Percentiles rank a stretch among this genome's conserved stretches.
Evolutionary conservation across 1,140 invertebrate genomes (phyloP).

Genomic region (Metaphire vulgaris): DNA sequence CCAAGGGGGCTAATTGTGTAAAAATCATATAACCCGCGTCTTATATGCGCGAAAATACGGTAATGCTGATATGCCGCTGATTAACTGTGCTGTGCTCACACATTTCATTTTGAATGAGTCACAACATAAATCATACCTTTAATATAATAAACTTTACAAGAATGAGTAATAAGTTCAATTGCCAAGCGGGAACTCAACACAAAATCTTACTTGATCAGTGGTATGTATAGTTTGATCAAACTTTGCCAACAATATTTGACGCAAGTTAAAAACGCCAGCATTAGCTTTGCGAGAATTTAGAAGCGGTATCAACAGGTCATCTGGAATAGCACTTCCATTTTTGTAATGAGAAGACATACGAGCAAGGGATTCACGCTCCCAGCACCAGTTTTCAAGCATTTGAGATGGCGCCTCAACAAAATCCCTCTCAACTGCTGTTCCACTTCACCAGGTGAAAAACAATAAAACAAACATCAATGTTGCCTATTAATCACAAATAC

Average conservation of each 20-base stretch:
- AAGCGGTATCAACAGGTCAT: slow-evolving; percentile 53
- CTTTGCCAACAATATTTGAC: slow-evolving; percentile 54
- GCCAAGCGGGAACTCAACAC: too few species aligned
- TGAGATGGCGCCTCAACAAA: slow-evolving; percentile 59
- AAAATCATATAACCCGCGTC: too few species aligned
- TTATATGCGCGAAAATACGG: too few species aligned
- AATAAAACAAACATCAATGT: neutral
- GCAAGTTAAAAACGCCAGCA: slow-evolving; percentile 54
- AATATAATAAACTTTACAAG: too few species aligned
- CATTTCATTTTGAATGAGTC: too few species aligned
- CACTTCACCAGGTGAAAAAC: slow-evolving; percentile 38
- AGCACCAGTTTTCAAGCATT: slow-evolving; percentile 60
- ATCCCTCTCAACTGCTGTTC: slow-evolving; percentile 56
- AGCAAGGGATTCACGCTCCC: slow-evolving; percentile 55
- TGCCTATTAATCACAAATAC: neutral
- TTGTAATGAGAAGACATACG: slow-evolving; percentile 56
- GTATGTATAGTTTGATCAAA: slow-evolving; percentile 56
- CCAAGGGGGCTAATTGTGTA: too few species aligned
- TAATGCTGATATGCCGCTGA: too few species aligned
- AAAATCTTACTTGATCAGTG: neutral
- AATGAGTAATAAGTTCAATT: too few species aligned
- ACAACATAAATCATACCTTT: too few species aligned
- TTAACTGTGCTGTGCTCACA: too few species aligned
- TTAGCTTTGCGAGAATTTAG: slow-evolving; percentile 54
- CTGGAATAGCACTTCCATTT: slow-evolving; percentile 51